These are phyloP conservation scores for Araneus ventricosus DNA, from an alignment of 1,140 invertebrate species.

Conservation along the genomic window DNA sequence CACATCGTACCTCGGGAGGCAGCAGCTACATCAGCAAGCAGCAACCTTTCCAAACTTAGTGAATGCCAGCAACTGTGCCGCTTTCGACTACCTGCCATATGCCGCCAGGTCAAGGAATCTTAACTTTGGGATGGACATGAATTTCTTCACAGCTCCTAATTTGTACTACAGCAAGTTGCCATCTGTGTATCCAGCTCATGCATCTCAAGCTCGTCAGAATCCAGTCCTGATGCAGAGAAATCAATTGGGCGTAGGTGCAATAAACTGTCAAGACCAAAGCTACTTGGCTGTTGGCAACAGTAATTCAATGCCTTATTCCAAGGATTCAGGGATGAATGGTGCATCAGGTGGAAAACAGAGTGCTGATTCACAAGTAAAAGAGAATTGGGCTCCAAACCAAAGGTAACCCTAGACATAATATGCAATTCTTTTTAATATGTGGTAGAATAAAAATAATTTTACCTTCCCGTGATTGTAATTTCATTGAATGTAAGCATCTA, in stretches of 20 bases:
- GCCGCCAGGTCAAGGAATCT: slow-evolving; percentile 42
- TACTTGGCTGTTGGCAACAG: slow-evolving; percentile 65
- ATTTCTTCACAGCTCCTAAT: slow-evolving; percentile 69
- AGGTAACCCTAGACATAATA: too few relatives aligned
- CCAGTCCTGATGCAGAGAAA: slow-evolving; percentile 58
- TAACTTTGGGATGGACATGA: slow-evolving; percentile 66
- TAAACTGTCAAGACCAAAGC: slow-evolving; percentile 73
- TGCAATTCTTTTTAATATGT: too few relatives aligned
- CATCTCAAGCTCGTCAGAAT: slow-evolving; percentile 57
- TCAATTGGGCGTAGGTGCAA: slow-evolving; percentile 61
- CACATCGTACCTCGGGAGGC: slow-evolving; percentile 46
- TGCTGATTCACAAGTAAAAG: slow-evolving; percentile 59
- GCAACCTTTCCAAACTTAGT: slow-evolving; percentile 61
- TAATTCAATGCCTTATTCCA: slow-evolving; percentile 46
- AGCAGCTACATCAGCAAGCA: slow-evolving; percentile 62
- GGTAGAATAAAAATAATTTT: too few relatives aligned
- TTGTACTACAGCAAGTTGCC: slow-evolving; percentile 67
- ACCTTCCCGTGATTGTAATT: too few relatives aligned
- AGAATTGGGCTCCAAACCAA: slow-evolving; percentile 65
- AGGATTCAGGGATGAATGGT: slow-evolving; percentile 34
- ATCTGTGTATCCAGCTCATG: slow-evolving; percentile 42
- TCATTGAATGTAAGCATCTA: too few relatives aligned
- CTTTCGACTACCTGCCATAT: slow-evolving; percentile 57
- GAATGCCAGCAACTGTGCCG: slow-evolving; percentile 54
- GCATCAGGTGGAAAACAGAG: slow-evolving; percentile 48